Conservation (phyloP, 2,797 vertebrate genomes). For the Hyperoplus immaculatus region DNA sequence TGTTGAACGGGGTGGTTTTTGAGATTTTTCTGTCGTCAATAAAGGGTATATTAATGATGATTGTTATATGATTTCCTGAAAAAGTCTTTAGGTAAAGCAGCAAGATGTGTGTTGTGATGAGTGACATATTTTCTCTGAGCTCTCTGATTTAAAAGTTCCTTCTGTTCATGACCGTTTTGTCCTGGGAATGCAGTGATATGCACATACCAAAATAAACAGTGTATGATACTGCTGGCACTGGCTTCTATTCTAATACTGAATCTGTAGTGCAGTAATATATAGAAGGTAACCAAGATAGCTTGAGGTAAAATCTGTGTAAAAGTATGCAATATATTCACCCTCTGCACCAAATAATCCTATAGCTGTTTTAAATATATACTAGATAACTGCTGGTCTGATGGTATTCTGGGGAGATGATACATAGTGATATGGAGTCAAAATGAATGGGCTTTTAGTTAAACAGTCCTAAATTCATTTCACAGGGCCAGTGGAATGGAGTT, state of each 20-base stretch:
- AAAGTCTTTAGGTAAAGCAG: background rate
- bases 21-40: conserved; percentile 11
- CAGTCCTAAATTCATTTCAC: conserved; percentile 81
- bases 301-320: conserved; percentile 73
- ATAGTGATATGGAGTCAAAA: conserved; percentile 75
- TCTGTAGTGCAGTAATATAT: conserved; percentile 59
- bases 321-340: conserved; percentile 67
- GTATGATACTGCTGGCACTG: conserved; percentile 39
- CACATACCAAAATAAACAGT: conserved; percentile 62
- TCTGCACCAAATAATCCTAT: conserved; percentile 70
- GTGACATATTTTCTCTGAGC: conserved; percentile 34
- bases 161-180: conserved; percentile 49
- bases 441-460: conserved; percentile 75
- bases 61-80: background rate
- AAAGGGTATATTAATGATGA: conserved; percentile 27
- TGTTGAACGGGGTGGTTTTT: conserved; percentile 5
- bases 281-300: conserved; percentile 65
- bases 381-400: conserved; percentile 75
- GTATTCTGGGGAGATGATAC: conserved; percentile 74
- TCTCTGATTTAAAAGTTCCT: conserved; percentile 39
- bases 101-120: conserved; percentile 2
- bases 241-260: conserved; percentile 64
- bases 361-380: conserved; percentile 80
- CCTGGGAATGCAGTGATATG: conserved; percentile 51
- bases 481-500: conserved; percentile 73